Evolutionary conservation across 2,888 invertebrate species (phyloP), one percentile per base, ranked within the genome.

Genomic region (Amphipyra berbera): DNA sequence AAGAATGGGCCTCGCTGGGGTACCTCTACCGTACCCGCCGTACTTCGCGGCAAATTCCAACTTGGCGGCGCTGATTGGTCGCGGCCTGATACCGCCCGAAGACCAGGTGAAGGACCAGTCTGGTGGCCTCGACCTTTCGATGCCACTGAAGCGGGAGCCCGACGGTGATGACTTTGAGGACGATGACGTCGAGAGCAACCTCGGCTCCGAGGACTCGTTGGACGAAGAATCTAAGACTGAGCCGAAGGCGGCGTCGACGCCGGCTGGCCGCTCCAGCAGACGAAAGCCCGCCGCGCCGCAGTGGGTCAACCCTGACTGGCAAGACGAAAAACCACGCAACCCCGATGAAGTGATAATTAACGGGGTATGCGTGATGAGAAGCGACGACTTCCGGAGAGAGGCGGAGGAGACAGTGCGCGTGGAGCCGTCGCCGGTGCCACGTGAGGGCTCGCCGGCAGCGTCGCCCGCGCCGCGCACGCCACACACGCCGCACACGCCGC

Each of bases 221-320:
- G 95, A 95, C 81, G 95, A 96, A 52, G 96, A 96, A 73, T 95
- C 95, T 49, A 96, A 96, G 90, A 89, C 90, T 65, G 96, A 96
- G 88, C 95, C 95, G 61, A 96, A 96, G 61, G 90, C 94, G 81
- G 83, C 94, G 69, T 92, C 95, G 54, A 94, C 95, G 44, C 95
- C 95, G 44, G 87, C 90, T 45, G 87, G 87, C 30, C 90, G 95
- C 21, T 94, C 95, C 27, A 97, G 97, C 59, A 95, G 98, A 70
- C 96, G 99, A 83, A 99, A 99, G 95, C 98, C 99, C 0, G 98
- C 98, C 0, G 98, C 99, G 56, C 99, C 99, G 1, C 99, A 99
- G 92, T 99, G 99, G 98, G 98, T 99, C 5, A 99, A 99, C 90
- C 99, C 99, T 7, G 98, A 98, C 81, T 98, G 98, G 97, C 97